phyloP scores from a whole-genome alignment of 2,797 vertebrate species.

The Sebastolobus alascanus region DNA sequence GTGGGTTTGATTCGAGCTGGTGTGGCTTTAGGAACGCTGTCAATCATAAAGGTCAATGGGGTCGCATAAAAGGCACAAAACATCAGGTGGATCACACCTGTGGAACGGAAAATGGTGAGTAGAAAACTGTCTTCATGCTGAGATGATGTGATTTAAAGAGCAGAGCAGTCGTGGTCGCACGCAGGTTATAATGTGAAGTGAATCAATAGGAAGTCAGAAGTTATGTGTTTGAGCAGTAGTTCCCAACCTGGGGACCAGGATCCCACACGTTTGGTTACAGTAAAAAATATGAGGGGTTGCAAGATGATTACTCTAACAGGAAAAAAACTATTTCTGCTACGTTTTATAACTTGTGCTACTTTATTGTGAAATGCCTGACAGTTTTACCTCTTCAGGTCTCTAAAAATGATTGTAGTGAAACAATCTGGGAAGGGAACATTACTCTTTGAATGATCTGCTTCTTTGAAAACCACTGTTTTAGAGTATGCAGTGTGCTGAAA shows the following conservation, averaged over 20 bases:
- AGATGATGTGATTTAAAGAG: neutral
- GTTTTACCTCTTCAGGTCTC: too few species aligned
- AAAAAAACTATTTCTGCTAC: too few species aligned
- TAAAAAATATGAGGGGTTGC: neutral
- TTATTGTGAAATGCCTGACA: neutral
- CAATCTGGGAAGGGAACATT: too few species aligned
- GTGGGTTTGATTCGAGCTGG: constrained; percentile 81
- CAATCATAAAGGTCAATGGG: constrained; percentile 69
- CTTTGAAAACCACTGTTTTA: neutral
- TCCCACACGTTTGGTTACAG: neutral
- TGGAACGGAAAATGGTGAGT: constrained; percentile 80
- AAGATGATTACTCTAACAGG: neutral
- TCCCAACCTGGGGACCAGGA: neutral
- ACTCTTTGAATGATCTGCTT: too few species aligned
- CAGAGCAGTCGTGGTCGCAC: neutral
- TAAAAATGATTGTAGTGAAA: too few species aligned
- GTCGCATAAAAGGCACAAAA: constrained; percentile 58
- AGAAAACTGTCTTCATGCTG: neutral
- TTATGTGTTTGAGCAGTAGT: neutral
- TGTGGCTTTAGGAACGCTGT: constrained; percentile 77
- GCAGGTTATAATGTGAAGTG: neutral
- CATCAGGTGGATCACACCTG: constrained; percentile 81
- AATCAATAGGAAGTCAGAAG: neutral
- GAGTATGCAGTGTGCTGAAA: neutral
- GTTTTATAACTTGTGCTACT: too few species aligned